Conservation (phyloP, 23 tunicate genomes). For the Halocynthia aurantium region DNA sequence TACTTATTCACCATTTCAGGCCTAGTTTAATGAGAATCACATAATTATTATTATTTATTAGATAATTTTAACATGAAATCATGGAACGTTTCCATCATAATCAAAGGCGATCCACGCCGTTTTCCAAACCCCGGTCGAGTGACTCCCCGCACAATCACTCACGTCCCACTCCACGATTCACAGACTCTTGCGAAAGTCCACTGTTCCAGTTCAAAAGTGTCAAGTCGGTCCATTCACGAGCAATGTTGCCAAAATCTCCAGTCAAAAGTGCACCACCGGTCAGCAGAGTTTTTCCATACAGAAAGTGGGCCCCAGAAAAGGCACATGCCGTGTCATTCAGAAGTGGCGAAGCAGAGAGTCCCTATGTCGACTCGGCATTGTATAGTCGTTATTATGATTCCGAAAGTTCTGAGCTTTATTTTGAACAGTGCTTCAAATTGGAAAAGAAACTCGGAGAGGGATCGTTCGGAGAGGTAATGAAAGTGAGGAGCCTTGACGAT, state of each 20-base stretch:
- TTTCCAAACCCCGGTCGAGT: too few species aligned
- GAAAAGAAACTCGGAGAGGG: conserved; percentile 86
- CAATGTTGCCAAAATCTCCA: conserved; percentile 48
- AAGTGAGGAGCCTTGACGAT: conserved; percentile 55
- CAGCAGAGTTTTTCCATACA: conserved; percentile 68
- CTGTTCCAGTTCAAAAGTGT: conserved; percentile 42
- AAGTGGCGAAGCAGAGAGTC: conserved; percentile 25
- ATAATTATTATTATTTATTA: too few species aligned
- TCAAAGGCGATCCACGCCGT: too few species aligned
- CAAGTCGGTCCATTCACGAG: conserved; percentile 6
- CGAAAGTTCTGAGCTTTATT: conserved; percentile 62
- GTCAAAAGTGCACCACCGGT: conserved; percentile 85
- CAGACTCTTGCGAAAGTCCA: not conserved
- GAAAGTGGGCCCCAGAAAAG: conserved; percentile 62
- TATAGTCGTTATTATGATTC: conserved; percentile 61
- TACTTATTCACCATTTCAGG: too few species aligned
- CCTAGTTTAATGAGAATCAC: too few species aligned
- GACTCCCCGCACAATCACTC: not conserved
- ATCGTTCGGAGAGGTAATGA: conserved; percentile 82
- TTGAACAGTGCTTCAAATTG: conserved; percentile 74
- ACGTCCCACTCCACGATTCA: conserved; percentile 38
- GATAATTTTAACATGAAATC: too few species aligned
- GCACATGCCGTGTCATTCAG: conserved; percentile 82
- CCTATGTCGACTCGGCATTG: conserved; percentile 33
- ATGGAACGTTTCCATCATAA: too few species aligned